These are phyloP conservation scores for Pleuronectes platessa DNA, from an alignment of 2,113 vertebrate genomes.

Conservation along the genomic window DNA sequence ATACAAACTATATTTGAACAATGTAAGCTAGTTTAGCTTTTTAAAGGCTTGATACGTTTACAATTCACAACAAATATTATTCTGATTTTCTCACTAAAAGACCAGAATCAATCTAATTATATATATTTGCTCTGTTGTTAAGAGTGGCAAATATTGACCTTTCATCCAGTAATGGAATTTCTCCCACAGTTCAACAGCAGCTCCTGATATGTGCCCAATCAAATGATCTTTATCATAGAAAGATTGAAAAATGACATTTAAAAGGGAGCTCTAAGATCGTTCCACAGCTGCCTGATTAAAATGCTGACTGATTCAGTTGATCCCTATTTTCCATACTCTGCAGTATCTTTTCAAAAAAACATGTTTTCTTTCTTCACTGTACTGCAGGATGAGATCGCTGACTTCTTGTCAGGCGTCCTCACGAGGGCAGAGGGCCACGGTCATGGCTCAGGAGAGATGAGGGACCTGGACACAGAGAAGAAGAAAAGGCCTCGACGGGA, in stretches of 20 bases:
- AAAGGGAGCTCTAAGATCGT: neutral
- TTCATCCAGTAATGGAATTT: neutral
- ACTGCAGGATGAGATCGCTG: slow-evolving; percentile 93
- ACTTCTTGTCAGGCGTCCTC: slow-evolving; percentile 93
- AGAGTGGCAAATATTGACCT: neutral
- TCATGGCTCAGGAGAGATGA: slow-evolving; percentile 87
- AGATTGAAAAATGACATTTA: neutral
- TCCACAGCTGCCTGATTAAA: neutral
- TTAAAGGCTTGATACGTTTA: neutral
- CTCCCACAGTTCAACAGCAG: too few relatives aligned
- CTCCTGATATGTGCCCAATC: neutral
- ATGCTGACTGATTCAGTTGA: neutral
- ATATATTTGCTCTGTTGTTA: neutral
- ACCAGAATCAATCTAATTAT: neutral
- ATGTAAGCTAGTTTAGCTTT: neutral
- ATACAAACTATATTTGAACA: too few relatives aligned
- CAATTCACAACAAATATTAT: neutral
- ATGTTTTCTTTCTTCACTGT: slow-evolving; percentile 1
- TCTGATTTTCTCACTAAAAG: neutral
- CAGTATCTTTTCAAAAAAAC: neutral
- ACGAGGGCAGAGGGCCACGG: slow-evolving; percentile 87
- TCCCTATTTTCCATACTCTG: neutral
- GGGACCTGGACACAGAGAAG: slow-evolving; percentile 93
- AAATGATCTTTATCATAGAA: neutral
- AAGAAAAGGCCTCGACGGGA: slow-evolving; percentile 91